Evolutionary conservation across 2,888 invertebrate genomes (phyloP).

Genomic region (Apomyelois bistriatella): DNA sequence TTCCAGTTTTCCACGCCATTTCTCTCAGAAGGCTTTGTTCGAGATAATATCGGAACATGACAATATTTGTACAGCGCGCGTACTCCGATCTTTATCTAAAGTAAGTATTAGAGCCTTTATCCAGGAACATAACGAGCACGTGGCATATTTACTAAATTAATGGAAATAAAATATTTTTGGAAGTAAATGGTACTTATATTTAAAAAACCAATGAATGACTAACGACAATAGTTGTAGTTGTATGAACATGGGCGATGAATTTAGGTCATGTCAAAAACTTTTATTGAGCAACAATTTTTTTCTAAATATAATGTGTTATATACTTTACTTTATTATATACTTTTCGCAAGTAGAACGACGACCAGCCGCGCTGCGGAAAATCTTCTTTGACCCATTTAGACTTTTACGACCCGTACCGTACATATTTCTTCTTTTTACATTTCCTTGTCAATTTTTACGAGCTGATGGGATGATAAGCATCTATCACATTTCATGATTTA

Average conservation of each 20-base stretch:
- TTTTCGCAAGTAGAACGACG: slow-evolving; percentile 32
- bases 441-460: no score
- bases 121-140: background rate
- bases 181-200: no score
- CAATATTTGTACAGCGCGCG: slow-evolving; percentile 5
- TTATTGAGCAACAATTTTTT: no score
- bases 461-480: no score
- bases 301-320: no score
- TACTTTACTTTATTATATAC: background rate
- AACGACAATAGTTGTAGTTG: no score
- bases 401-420: slow-evolving; percentile 14
- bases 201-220: no score
- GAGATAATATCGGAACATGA: slow-evolving; percentile 5
- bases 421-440: background rate
- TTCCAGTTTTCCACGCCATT: background rate
- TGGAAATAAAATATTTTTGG: background rate
- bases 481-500: no score
- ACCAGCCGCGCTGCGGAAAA: slow-evolving; percentile 31
- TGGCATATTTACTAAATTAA: background rate
- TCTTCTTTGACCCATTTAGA: slow-evolving; percentile 40
- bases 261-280: no score
- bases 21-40: background rate
- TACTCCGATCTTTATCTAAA: slow-evolving; percentile 2
- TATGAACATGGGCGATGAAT: no score
- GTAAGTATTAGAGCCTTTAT: background rate